Evolutionary conservation across 2,113 vertebrate genomes (phyloP).

Genomic region (Malurus elegans): DNA sequence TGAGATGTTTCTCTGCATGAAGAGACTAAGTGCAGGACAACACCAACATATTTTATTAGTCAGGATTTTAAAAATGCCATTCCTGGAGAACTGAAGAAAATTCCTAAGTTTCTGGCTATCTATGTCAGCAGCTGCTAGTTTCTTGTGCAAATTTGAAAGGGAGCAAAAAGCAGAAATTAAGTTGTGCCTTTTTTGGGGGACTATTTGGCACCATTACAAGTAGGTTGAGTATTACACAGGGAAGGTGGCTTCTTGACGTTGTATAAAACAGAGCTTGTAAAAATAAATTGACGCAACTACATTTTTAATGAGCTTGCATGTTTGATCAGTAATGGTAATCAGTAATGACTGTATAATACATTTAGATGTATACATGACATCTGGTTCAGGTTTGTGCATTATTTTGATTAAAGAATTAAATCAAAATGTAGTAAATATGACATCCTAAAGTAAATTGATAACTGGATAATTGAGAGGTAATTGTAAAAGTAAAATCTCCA

Average conservation of each 20-base stretch:
- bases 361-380: background rate
- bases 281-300: background rate
- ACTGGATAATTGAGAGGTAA: background rate
- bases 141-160: background rate
- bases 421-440: background rate
- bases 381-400: background rate
- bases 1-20: background rate
- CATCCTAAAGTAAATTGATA: background rate
- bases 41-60: background rate
- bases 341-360: background rate
- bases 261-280: background rate
- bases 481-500: background rate
- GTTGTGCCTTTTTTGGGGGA: background rate
- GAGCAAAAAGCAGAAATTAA: background rate
- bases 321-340: background rate
- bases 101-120: background rate
- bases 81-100: background rate
- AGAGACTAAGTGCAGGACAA: background rate
- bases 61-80: background rate
- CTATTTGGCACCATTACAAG: background rate
- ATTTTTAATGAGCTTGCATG: background rate
- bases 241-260: background rate
- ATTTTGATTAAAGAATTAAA: conserved; percentile 2
- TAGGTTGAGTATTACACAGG: background rate
- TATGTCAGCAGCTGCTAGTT: background rate